Evolutionary conservation across 2,113 vertebrate genomes (phyloP).

Genomic region (Oryzias curvinotus): DNA sequence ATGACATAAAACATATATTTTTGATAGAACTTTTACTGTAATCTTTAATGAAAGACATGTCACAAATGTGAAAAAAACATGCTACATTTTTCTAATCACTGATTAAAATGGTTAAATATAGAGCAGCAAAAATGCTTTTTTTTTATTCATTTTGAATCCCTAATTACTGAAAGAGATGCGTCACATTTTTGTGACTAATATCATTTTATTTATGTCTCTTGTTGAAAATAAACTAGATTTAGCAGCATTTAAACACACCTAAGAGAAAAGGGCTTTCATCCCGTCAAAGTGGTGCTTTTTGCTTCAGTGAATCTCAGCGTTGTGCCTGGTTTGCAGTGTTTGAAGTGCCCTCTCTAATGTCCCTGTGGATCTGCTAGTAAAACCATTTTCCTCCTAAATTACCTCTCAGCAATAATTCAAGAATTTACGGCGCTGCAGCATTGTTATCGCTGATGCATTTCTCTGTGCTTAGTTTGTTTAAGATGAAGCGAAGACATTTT

Average conservation of each 20-base stretch:
- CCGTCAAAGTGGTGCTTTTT: background rate
- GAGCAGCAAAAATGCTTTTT: too few species aligned
- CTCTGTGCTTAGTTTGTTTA: slow-evolving; percentile 57
- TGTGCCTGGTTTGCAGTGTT: slow-evolving; percentile 44
- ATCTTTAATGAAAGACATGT: too few species aligned
- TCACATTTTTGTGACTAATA: too few species aligned
- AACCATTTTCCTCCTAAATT: slow-evolving; percentile 49
- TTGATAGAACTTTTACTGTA: too few species aligned
- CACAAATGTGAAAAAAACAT: too few species aligned
- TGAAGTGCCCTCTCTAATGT: slow-evolving; percentile 52
- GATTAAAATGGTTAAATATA: too few species aligned
- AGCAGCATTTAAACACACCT: slow-evolving; percentile 1
- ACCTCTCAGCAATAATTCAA: slow-evolving; percentile 51
- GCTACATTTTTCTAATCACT: too few species aligned
- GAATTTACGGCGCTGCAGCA: slow-evolving; percentile 50
- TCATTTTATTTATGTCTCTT: background rate
- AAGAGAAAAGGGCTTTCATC: slow-evolving; percentile 1
- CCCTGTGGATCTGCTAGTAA: slow-evolving; percentile 34
- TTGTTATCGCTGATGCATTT: slow-evolving; percentile 49
- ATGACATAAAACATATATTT: too few species aligned
- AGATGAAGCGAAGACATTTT: slow-evolving; percentile 52
- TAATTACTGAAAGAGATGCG: too few species aligned
- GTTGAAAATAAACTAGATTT: slow-evolving; percentile 11
- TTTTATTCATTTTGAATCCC: too few species aligned
- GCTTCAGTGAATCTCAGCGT: slow-evolving; percentile 25